Base-by-base conservation (phyloP, 2,888 invertebrate genomes). In the Leucoma salicis region DNA sequence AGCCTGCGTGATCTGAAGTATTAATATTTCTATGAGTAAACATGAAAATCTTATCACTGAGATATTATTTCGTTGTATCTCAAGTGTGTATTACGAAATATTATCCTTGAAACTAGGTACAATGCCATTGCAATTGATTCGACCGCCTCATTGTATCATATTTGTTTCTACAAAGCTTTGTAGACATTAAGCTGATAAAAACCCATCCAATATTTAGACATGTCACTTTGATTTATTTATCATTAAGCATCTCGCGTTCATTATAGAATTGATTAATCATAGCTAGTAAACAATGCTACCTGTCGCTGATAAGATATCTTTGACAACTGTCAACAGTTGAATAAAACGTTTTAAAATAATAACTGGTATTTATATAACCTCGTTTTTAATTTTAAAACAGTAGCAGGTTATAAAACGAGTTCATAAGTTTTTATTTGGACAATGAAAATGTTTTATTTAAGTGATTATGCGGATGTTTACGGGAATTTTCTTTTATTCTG, bases 181-280 rank as follows among this genome's bases (percentile, higher is more conserved):
- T 47, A 69, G 61, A 72, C 62, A 64, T 24, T 24, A 25, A 15
- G 54, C 46, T 59, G 65, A 74, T 70, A 77, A 74, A 65, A 70
- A 53, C 38, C 42, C 42, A 42, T 36, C 56, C 45, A 31, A 54
- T 75, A 66, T 77, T 73, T 78, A 71, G 58, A 64, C 67, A 77
- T 78, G 81, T 78, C 82, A 78, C 27, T 42, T 42, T 56, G 70
- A 71, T 67, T 64, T 78, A 76, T 79, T 78, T 78, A 78, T 63
- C 53, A 58, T 61, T 47, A 55, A 49, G 73, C 66, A 73, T 67
- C 70, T 72, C 74, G 66, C 74, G 68, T 68, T 54, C 49, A 66
- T 72, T 67, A 62, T 68, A 65, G 71, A 78, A 81, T 78, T 82
- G 78, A 83, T 85, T 78, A 77, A 74, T 75, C 74, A 80, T 57